Evolutionary conservation across 2,797 vertebrate species (phyloP), one percentile per base, ranked within the genome.

Genomic region (Sarcophilus harrisii): DNA sequence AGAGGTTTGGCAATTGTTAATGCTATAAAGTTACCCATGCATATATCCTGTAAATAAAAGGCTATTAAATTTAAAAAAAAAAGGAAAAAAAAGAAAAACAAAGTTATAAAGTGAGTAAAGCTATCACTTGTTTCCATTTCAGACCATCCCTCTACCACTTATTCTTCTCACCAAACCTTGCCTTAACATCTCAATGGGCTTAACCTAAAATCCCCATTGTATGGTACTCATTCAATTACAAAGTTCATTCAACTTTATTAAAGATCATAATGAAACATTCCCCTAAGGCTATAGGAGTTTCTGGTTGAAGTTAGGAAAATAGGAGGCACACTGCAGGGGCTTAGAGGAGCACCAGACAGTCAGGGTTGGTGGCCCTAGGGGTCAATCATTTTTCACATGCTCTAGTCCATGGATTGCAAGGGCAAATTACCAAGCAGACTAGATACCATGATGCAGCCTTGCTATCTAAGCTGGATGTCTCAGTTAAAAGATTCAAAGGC

Each of bases 181-280:
- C 95, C 95, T 96, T 96, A 94, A 55, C 92, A 95, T 94, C 94
- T 93, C 66, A 94, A 94, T 93, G 73, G 94, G 94, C 58, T 60
- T 38, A 95, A 62, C 91, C 91, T 73, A 92, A 96, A 96, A 90
- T 98, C 96, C 96, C 97, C 66, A 30, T 92, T 95, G 90, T 93
- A 81, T 9, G 90, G 87, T 38, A 94, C 92, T 92, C 93, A 93
- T 96, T 97, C 96, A 97, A 96, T 98, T 97, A 98, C 96, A 95
- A 97, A 94, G 93, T 96, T 97, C 94, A 96, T 97, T 97, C 93
- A 1, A 96, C 29, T 93, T 97, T 96, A 97, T 96, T 98, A 96
- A 95, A 92, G 96, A 96, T 96, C 96, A 96, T 97, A 97, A 98
- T 97, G 97, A 97, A 98, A 97, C 96, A 95, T 90, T 89, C 32